Conservation (phyloP, 2,888 invertebrate genomes). For the Patella caerulea region DNA sequence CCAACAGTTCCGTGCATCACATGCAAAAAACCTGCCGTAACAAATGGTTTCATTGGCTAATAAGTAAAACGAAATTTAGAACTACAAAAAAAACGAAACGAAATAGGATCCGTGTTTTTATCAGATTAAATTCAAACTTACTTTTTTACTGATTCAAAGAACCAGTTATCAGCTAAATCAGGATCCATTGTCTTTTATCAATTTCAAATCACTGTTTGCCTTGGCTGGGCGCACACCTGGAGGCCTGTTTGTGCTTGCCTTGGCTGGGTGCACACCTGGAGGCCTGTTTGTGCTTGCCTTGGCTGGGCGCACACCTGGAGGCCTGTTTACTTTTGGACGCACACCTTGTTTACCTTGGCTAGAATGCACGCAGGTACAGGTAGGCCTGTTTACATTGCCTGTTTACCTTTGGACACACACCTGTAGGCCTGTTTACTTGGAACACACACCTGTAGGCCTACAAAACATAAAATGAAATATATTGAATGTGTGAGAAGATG, state of each 20-base stretch:
- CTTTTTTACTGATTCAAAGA: neutral
- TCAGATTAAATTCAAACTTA: neutral
- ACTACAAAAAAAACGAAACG: too few relatives aligned
- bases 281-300: neutral
- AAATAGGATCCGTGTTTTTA: neutral
- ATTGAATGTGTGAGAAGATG: too few relatives aligned
- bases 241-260: neutral
- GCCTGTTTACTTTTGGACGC: too few relatives aligned
- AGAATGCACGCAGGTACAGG: too few relatives aligned
- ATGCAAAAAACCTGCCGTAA: too few relatives aligned
- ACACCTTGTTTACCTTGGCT: too few relatives aligned
- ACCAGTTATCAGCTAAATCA: neutral
- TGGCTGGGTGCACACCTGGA: too few relatives aligned
- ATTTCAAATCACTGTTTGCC: neutral
- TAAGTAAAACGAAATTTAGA: neutral
- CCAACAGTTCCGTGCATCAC: too few relatives aligned
- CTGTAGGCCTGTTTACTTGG: too few relatives aligned
- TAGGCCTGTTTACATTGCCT: neutral
- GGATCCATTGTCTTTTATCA: neutral
- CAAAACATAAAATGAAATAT: too few relatives aligned
- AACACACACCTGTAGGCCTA: neutral
- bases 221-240: neutral
- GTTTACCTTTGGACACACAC: too few relatives aligned
- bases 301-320: neutral
- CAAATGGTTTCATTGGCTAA: too few relatives aligned